Percentiles rank a stretch among this genome's conserved stretches.
Evolutionary conservation across 2,888 invertebrate genomes (phyloP).

Genomic region (Diploptera punctata): DNA sequence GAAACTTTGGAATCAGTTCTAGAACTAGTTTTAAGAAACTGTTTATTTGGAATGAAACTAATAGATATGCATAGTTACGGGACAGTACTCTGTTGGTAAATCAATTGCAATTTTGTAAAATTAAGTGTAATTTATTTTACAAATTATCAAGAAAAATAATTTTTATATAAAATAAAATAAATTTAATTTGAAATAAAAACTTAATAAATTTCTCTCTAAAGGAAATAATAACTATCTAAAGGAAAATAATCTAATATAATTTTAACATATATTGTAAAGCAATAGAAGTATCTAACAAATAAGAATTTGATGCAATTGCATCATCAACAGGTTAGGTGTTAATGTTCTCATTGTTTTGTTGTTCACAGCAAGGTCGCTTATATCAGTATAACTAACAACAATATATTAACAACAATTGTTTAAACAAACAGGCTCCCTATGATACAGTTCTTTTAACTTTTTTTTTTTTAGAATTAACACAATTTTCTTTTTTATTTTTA

Average conservation of each 20-base stretch:
- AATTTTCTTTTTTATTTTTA: conserved; percentile 8
- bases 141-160: neutral
- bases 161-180: neutral
- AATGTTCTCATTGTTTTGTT: neutral
- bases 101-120: neutral
- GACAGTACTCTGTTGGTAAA: conserved; percentile 12
- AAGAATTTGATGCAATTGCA: neutral
- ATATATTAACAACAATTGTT: conserved; percentile 47
- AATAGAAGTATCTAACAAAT: neutral
- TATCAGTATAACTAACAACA: conserved; percentile 40
- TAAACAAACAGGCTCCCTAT: conserved; percentile 47
- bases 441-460: conserved; percentile 27
- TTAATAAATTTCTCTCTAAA: no score
- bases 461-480: conserved; percentile 30
- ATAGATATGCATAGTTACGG: conserved; percentile 35
- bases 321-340: conserved; percentile 7
- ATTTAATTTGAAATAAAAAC: no score
- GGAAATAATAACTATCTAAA: no score
- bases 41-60: conserved; percentile 23
- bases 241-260: neutral
- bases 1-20: neutral
- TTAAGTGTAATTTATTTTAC: neutral
- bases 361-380: conserved; percentile 33
- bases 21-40: neutral
- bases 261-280: neutral